phyloP scores from a whole-genome alignment of 2,113 vertebrate species.

The Sigmodon hispidus region DNA sequence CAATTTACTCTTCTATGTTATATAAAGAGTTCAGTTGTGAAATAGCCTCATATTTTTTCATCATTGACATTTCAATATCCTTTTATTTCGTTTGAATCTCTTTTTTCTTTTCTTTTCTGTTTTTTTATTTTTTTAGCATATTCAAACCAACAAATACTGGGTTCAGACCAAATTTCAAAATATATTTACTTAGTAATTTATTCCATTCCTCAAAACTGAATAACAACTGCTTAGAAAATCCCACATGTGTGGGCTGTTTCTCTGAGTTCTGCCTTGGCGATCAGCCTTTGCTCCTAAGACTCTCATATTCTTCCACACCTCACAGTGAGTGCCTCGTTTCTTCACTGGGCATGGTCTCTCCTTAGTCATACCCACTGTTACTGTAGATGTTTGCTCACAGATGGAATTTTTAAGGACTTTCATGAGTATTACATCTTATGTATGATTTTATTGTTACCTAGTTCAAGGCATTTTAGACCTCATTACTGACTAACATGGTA shows the following conservation, averaged over 20 bases:
- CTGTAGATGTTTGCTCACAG: conserved; percentile 34
- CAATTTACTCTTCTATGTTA: conserved; percentile 72
- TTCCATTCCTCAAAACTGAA: conserved; percentile 61
- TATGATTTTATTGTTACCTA: neutral
- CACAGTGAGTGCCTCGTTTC: conserved; percentile 53
- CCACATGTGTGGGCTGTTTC: conserved; percentile 58
- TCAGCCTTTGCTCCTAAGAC: conserved; percentile 55
- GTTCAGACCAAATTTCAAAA: conserved; percentile 65
- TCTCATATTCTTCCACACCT: conserved; percentile 54
- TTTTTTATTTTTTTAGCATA: conserved; percentile 55
- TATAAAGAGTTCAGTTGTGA: conserved; percentile 73
- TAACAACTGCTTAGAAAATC: conserved; percentile 66
- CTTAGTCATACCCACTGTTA: conserved; percentile 71
- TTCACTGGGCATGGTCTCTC: conserved; percentile 56
- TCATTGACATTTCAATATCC: conserved; percentile 83
- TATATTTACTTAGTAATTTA: conserved; percentile 56
- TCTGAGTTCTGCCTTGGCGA: conserved; percentile 24
- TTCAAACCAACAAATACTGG: conserved; percentile 73
- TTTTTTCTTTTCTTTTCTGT: conserved; percentile 65
- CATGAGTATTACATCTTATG: neutral
- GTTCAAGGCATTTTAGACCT: neutral
- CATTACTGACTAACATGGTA: neutral
- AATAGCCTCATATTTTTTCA: conserved; percentile 81
- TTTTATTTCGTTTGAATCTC: conserved; percentile 83
- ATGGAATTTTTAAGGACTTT: conserved; percentile 10